Base-by-base conservation (phyloP, 92 coral and sea anemone genomes). In the Phenganax subtilis region DNA sequence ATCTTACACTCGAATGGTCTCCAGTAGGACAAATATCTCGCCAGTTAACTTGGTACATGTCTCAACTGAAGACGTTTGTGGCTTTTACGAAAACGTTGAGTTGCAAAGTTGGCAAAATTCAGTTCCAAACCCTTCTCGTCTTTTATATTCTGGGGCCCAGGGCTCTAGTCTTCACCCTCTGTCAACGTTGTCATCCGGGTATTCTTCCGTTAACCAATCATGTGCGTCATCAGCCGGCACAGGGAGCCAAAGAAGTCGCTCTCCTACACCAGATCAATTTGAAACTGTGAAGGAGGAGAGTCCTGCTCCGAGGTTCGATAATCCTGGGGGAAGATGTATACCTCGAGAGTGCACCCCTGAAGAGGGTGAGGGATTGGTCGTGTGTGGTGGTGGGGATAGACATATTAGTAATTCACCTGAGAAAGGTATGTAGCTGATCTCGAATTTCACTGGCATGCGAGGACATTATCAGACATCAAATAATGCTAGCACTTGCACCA, bases 201-300 rank as follows among this genome's bases (percentile, higher is more conserved):
- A 96, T 72, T 96, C 97, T 0, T 96, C 99, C 0, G 87, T 91
- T 30, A 93, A 93, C 62, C 92, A 91, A 0, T 92, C 97, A 8
- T 96, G 99, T 51, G 93, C 99, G 0, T 96, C 99, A 27, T 96
- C 99, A 8, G 97, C 99, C 12, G 83, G 83, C 10, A 79, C 83
- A 6, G 93, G 89, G 56, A 92, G 97, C 3, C 99, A 96, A 75
- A 90, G 99, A 7, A 96, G 99, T 52, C 84, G 89, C 6, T 92
- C 99, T 12, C 99, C 99, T 1, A 92, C 99, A 0, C 99, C 99
- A 12, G 99, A 96, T 81, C 96, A 88, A 25, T 92, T 90, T 16
- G 92, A 83, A 44, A 76, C 87, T 10, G 81, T 84, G 66, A 75
- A 86, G 55, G 91, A 84, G 14, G 93, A 87, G 64, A 47, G 76